A percentile compares a stretch with the other conserved stretches of the same genome.
Conservation (phyloP, 2,113 vertebrate species). For the Dissostichus mawsoni region DNA sequence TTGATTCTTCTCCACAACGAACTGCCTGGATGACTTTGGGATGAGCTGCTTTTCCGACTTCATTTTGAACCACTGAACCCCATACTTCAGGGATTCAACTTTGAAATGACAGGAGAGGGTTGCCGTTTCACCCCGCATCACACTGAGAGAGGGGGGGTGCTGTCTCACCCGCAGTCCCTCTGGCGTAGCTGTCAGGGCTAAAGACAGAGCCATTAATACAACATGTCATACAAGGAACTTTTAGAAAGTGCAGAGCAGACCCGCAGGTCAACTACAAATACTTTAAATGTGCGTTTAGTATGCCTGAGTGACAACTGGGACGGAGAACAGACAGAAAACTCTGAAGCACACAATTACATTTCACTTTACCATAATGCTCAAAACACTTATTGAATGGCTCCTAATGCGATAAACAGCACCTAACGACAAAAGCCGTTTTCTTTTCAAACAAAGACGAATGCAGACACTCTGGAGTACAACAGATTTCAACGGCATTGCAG, state of each 20-base stretch:
- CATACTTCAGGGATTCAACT: constrained; percentile 58
- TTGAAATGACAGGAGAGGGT: constrained; percentile 71
- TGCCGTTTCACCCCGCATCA: constrained; percentile 55
- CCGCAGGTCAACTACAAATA: constrained; percentile 51
- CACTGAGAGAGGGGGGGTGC: constrained; percentile 51
- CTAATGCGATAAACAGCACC: constrained; percentile 2
- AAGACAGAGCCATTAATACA: constrained; percentile 63
- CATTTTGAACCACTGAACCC: constrained; percentile 70
- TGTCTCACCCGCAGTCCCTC: constrained; percentile 53
- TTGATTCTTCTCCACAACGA: constrained; percentile 48
- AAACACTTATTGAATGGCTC: constrained; percentile 1
- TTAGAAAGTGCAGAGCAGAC: constrained; percentile 41
- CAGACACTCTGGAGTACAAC: constrained; percentile 15
- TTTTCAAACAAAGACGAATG: neutral
- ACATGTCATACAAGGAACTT: constrained; percentile 56
- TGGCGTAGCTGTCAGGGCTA: constrained; percentile 51
- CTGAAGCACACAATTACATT: neutral
- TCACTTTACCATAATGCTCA: neutral
- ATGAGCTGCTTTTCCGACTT: constrained; percentile 44
- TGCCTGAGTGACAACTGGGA: constrained; percentile 11
- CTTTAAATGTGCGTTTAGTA: constrained; percentile 48
- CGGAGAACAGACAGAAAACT: constrained; percentile 25
- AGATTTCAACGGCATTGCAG: constrained; percentile 17
- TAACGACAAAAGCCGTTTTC: neutral
- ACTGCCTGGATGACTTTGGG: constrained; percentile 50